phyloP scores from a whole-genome alignment of 2,888 invertebrate species.

The Brachyptera putata region DNA sequence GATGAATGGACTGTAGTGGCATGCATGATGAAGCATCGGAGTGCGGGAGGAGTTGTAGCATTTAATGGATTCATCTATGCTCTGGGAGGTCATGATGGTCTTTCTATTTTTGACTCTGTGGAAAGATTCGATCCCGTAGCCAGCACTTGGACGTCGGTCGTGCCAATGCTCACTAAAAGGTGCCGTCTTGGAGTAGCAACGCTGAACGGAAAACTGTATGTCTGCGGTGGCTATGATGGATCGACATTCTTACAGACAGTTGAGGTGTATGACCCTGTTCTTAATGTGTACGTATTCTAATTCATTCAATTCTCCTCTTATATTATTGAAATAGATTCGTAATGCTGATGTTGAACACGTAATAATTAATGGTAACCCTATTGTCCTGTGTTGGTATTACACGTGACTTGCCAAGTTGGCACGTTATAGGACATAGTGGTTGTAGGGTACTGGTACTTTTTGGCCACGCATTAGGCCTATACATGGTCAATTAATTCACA shows the following conservation, averaged over 20 bases:
- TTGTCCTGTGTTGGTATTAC: no score
- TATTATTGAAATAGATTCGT: no score
- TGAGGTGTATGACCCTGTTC: conserved; percentile 72
- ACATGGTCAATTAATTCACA: no score
- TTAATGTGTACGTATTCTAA: conserved; percentile 55
- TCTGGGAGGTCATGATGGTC: conserved; percentile 82
- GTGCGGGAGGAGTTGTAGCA: conserved; percentile 68
- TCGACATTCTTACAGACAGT: conserved; percentile 75
- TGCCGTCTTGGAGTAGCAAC: conserved; percentile 81
- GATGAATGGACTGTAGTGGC: conserved; percentile 69
- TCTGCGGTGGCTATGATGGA: conserved; percentile 82
- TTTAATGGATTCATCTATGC: conserved; percentile 71
- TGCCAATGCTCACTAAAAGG: conserved; percentile 74
- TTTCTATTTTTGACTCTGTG: conserved; percentile 81
- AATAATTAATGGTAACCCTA: no score
- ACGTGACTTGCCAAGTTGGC: no score
- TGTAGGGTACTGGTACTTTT: no score
- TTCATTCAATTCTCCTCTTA: no score
- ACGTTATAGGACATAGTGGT: no score
- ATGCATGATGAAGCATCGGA: conserved; percentile 67
- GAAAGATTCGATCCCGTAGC: conserved; percentile 63
- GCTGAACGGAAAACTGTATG: conserved; percentile 75
- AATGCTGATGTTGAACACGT: no score
- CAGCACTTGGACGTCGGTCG: conserved; percentile 67
- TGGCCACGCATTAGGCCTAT: no score